Evolutionary conservation across 2,113 vertebrate genomes (phyloP).

Genomic region (Brachirus orientalis): DNA sequence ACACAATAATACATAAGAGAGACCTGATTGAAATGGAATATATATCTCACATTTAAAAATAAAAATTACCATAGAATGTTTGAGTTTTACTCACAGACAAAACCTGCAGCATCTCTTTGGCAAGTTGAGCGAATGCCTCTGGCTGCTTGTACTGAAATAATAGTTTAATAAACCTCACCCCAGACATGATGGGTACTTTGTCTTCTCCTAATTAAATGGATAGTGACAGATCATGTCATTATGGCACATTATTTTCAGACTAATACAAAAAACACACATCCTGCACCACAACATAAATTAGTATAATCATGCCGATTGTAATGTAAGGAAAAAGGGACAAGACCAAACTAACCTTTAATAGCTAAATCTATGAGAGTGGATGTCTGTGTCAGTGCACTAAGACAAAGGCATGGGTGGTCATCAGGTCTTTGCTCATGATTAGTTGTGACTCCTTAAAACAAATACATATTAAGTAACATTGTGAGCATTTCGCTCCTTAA

Average conservation of each 20-base stretch:
- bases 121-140: conserved; percentile 82
- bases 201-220: conserved; percentile 77
- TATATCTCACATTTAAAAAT: background rate
- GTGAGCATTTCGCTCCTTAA: background rate
- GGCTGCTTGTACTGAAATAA: conserved; percentile 89
- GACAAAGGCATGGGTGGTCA: conserved; percentile 32
- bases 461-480: background rate
- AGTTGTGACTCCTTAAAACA: conserved; percentile 57
- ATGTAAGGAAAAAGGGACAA: conserved; percentile 1
- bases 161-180: conserved; percentile 89
- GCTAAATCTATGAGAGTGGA: conserved; percentile 74
- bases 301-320: no score
- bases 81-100: conserved; percentile 85
- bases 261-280: conserved; percentile 9
- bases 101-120: conserved; percentile 76
- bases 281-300: background rate
- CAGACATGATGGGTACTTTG: conserved; percentile 82
- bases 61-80: no score
- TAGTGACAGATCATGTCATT: conserved; percentile 1
- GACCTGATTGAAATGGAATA: background rate
- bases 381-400: conserved; percentile 56
- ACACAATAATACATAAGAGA: conserved; percentile 4
- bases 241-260: background rate
- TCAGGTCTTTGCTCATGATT: conserved; percentile 37
- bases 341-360: conserved; percentile 56